Conservation (phyloP, 2,113 vertebrate species). For the Epinephelus moara region DNA sequence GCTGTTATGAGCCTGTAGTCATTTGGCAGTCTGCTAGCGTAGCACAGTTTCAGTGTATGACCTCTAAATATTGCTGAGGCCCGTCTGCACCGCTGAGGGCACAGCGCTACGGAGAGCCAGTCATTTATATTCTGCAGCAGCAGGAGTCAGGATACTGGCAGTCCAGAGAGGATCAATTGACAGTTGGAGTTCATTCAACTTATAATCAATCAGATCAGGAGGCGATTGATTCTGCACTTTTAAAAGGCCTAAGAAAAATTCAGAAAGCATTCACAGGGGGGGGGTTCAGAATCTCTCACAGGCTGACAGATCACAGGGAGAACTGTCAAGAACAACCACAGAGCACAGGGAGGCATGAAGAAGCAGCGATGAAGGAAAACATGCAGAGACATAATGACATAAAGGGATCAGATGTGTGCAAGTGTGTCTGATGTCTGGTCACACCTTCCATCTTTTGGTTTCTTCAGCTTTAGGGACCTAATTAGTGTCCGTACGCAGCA, state of each 20-base stretch:
- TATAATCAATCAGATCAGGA: slow-evolving; percentile 65
- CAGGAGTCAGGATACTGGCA: slow-evolving; percentile 51
- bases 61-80: slow-evolving; percentile 74
- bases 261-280: not conserved
- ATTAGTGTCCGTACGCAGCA: slow-evolving; percentile 75
- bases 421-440: slow-evolving; percentile 43
- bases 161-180: slow-evolving; percentile 59
- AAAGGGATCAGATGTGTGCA: slow-evolving; percentile 44
- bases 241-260: slow-evolving; percentile 38
- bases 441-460: slow-evolving; percentile 94
- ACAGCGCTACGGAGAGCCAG: slow-evolving; percentile 22
- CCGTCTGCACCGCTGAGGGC: slow-evolving; percentile 22
- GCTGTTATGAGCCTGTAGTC: slow-evolving; percentile 17
- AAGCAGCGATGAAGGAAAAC: slow-evolving; percentile 27
- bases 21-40: slow-evolving; percentile 41
- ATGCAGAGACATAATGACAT: slow-evolving; percentile 49
- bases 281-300: slow-evolving; percentile 12
- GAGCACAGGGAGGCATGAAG: slow-evolving; percentile 18
- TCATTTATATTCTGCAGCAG: slow-evolving; percentile 66
- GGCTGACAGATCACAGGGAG: slow-evolving; percentile 1
- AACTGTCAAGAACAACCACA: slow-evolving; percentile 9
- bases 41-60: slow-evolving; percentile 34
- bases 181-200: slow-evolving; percentile 67
- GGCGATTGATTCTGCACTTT: slow-evolving; percentile 54
- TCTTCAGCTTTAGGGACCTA: slow-evolving; percentile 95